Base-by-base conservation (phyloP, 2,888 invertebrate genomes). In the Melanostoma scalare region DNA sequence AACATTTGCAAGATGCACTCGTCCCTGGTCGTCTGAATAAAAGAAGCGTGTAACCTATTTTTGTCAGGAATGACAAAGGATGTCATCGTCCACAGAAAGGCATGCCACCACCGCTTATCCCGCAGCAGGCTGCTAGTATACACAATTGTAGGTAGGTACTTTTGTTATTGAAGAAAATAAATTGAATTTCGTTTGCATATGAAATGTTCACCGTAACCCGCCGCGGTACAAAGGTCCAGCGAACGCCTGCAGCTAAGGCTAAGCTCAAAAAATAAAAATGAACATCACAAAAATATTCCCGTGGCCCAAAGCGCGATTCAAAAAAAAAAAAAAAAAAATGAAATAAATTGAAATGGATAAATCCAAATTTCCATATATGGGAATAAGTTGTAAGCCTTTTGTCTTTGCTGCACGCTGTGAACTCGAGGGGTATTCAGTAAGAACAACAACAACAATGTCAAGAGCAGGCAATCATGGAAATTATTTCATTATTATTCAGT, bases 141-240 rank as follows among this genome's bases (percentile, higher is more conserved):
- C 61, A 31, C 76, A 71, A 76, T 76, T 76, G 81, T 76, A 55
- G 50, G 68, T 69, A 58, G 50, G 68, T 69, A 58, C 63, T 72
- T 77, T 72, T 63, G 55, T 69, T 73, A 69, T 69, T 78, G 79
- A 75, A 61, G 82, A 50, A 84, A 84, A 79, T 84, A 84, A 84
- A 84, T 84, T 84, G 84, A 84, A 84, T 84, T 84, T 84, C 65
- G 79, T 84, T 84, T 84, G 84, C 84, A 84, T 84, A 84, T 71
- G 84, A 84, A 84, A 84, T 84, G 79, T 42, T 44, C 58, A 73
- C 52, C 30, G 69, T 71, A 84, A 65, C 69, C 73, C 52, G 69
- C 30, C 5, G 50, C 55, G 58, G 56, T 58, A 58, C 68, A 73
- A 69, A 73, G 72, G 76, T 75, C 36, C 63, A 31, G 33, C 38